Percentiles rank a stretch among this genome's conserved stretches.
These are phyloP conservation scores for Rhincodon typus DNA, from an alignment of 2,797 vertebrate species.

Conservation along the genomic window DNA sequence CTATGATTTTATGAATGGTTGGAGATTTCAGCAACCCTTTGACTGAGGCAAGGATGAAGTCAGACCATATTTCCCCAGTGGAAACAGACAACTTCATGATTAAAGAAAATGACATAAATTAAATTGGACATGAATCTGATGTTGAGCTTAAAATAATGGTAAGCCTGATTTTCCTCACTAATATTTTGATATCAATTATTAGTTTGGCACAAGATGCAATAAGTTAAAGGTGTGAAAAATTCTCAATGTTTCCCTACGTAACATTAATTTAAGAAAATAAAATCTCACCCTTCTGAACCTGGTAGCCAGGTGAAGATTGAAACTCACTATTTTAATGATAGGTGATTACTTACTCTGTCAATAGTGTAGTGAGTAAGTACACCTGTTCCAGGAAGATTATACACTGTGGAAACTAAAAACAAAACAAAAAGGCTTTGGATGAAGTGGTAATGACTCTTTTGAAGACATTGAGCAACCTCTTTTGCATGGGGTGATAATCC, in stretches of 20 bases:
- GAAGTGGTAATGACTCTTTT: neutral
- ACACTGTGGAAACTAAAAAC: neutral
- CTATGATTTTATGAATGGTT: too few relatives aligned
- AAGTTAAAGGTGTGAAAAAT: neutral
- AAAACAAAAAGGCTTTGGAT: neutral
- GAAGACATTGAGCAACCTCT: neutral
- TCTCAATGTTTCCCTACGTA: neutral
- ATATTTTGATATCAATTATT: neutral
- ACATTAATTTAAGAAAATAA: constrained; percentile 37
- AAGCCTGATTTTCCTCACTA: neutral
- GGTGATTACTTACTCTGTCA: constrained; percentile 41
- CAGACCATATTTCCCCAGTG: too few relatives aligned
- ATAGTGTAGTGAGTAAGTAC: constrained; percentile 38
- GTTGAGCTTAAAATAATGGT: neutral
- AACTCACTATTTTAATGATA: constrained; percentile 43
- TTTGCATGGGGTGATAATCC: neutral
- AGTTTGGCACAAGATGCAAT: neutral
- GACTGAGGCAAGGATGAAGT: too few relatives aligned
- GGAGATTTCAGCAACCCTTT: too few relatives aligned
- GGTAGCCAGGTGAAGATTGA: constrained; percentile 45
- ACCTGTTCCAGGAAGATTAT: constrained; percentile 37
- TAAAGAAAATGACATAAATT: too few relatives aligned
- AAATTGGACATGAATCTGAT: neutral
- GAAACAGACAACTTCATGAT: too few relatives aligned
- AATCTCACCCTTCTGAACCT: constrained; percentile 38